These are phyloP conservation scores for Conomelus anceps DNA, from an alignment of 2,888 invertebrate genomes.

Conservation along the genomic window DNA sequence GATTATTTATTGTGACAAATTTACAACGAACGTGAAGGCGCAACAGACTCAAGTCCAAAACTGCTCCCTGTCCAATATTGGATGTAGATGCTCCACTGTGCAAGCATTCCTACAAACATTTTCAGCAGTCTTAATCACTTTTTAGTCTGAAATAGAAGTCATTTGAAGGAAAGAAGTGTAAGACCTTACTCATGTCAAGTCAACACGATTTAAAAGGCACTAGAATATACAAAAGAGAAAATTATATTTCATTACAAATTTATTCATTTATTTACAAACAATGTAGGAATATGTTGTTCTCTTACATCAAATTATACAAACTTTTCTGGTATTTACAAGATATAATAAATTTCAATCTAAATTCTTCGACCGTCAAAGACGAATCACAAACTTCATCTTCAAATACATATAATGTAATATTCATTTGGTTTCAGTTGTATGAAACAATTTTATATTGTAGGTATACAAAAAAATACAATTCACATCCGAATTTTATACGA, in stretches of 20 bases:
- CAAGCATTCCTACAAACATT: too few species aligned
- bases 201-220: too few species aligned
- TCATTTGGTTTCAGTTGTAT: not conserved
- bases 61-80: too few species aligned
- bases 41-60: too few species aligned
- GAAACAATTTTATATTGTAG: not conserved
- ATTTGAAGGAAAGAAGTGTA: too few species aligned
- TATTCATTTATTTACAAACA: not conserved
- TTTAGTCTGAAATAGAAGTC: too few species aligned
- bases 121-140: too few species aligned
- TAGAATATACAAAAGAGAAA: not conserved
- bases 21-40: too few species aligned
- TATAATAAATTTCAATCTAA: not conserved
- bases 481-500: not conserved
- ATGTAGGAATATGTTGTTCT: not conserved
- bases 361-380: not conserved
- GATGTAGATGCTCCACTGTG: too few species aligned
- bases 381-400: not conserved
- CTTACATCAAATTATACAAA: not conserved
- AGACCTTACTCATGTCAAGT: too few species aligned
- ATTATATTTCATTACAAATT: not conserved
- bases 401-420: not conserved
- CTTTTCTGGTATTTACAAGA: not conserved
- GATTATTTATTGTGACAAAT: too few species aligned
- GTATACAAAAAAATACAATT: not conserved